Evolutionary conservation across 2,113 vertebrate species (phyloP).

Genomic region (Chlorodrepanis virens): DNA sequence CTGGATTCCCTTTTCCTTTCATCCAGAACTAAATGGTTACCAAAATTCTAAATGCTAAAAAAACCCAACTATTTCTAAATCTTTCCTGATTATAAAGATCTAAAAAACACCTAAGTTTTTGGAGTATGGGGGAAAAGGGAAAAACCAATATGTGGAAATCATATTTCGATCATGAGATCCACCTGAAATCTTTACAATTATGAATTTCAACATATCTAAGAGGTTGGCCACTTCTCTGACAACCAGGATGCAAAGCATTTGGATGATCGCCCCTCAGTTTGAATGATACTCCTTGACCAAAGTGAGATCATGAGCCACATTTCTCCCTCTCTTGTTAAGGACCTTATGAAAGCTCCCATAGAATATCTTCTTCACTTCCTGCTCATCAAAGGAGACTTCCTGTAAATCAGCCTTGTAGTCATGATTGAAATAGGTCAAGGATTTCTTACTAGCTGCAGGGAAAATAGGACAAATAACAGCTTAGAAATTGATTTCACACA

Average conservation of each 20-base stretch:
- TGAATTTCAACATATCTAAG: not conserved
- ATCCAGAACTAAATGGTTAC: not conserved
- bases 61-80: not conserved
- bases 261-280: not conserved
- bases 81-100: not conserved
- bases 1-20: not conserved
- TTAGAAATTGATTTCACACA: not conserved
- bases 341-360: slow-evolving; percentile 98
- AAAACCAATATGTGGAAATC: not conserved
- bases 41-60: not conserved
- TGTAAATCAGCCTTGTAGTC: slow-evolving; percentile 86
- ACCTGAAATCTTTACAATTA: not conserved
- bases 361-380: slow-evolving; percentile 88
- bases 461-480: not conserved
- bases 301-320: not conserved
- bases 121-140: not conserved
- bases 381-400: slow-evolving; percentile 87
- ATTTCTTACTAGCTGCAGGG: slow-evolving; percentile 78
- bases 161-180: not conserved
- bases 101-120: not conserved
- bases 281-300: not conserved
- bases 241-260: not conserved
- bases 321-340: slow-evolving; percentile 8
- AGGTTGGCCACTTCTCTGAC: not conserved
- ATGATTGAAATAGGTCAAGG: slow-evolving; percentile 87